phyloP scores from a whole-genome alignment of 2,113 vertebrate genomes.

The Sapayoa aenigma region DNA sequence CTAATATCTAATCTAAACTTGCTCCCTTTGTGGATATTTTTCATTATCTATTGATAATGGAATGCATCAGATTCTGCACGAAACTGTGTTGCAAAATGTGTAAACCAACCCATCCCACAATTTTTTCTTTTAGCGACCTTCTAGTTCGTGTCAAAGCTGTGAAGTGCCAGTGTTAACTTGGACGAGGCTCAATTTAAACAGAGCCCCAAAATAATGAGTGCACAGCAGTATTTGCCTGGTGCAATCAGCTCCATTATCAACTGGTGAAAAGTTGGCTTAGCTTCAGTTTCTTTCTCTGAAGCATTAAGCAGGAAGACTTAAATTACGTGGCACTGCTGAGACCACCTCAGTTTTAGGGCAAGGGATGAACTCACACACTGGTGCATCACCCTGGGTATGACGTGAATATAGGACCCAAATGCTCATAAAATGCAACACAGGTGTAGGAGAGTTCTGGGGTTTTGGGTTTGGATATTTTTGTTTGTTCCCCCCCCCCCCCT shows the following conservation, averaged over 20 bases:
- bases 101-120: background rate
- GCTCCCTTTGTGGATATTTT: background rate
- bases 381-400: background rate
- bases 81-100: background rate
- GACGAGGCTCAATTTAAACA: background rate
- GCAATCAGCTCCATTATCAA: background rate
- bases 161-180: background rate
- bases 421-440: background rate
- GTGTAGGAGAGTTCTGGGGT: background rate
- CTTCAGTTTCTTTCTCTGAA: background rate
- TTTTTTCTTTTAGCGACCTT: background rate
- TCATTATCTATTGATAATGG: accelerated
- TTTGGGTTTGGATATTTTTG: background rate
- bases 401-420: background rate
- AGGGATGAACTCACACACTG: background rate
- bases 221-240: background rate
- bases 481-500: accelerated
- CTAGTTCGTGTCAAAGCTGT: background rate
- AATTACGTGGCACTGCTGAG: background rate
- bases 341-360: background rate
- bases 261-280: background rate
- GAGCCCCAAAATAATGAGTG: background rate
- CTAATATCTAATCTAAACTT: background rate
- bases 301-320: background rate
- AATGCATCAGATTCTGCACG: background rate